Percentiles rank a stretch among this genome's conserved stretches.
Evolutionary conservation across 92 coral and sea anemone species (phyloP).

Genomic region (Palythoa grandiflora): DNA sequence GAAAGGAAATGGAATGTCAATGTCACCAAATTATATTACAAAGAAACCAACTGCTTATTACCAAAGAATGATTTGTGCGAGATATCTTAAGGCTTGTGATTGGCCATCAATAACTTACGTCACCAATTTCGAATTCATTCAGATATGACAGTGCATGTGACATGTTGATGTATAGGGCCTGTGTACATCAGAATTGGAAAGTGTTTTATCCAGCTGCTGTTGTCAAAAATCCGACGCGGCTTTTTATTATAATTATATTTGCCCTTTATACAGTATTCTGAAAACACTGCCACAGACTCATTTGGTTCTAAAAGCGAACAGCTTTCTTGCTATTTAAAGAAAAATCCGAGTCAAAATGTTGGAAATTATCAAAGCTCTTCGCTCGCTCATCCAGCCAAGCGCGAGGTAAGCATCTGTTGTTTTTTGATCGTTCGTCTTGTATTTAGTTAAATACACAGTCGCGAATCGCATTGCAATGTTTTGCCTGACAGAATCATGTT

Average conservation of each 20-base stretch:
- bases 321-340: background rate
- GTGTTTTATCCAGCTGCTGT: conserved; percentile 13
- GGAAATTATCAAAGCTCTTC: conserved; percentile 44
- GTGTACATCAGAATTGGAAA: background rate
- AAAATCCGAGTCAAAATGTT: conserved; percentile 7
- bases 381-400: conserved; percentile 67
- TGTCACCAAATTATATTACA: background rate
- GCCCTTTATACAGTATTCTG: background rate
- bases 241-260: conserved; percentile 9
- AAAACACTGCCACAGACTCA: background rate
- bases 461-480: background rate
- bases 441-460: background rate
- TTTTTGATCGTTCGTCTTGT: background rate
- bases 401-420: conserved; percentile 60
- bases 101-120: conserved; percentile 20
- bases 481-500: background rate
- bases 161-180: conserved; percentile 13
- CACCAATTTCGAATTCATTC: conserved; percentile 3
- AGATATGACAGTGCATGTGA: conserved; percentile 15
- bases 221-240: conserved; percentile 35
- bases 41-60: background rate
- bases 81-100: background rate
- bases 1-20: background rate
- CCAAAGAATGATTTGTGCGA: background rate
- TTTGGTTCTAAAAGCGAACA: background rate